phyloP scores from a whole-genome alignment of 2,888 invertebrate genomes.

The Platycheirus albimanus region DNA sequence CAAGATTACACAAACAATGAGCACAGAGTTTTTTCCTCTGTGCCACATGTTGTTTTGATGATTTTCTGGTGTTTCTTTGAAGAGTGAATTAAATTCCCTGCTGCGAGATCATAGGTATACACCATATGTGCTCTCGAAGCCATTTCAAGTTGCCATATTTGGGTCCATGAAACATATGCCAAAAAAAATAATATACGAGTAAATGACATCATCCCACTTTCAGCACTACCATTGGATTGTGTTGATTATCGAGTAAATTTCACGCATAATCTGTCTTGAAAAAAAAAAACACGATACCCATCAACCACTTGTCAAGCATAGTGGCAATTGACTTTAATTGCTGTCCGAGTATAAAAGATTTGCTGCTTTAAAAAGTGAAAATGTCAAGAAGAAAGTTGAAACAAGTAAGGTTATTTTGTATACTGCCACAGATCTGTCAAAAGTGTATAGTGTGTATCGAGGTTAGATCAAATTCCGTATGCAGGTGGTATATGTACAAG shows the following conservation, averaged over 20 bases:
- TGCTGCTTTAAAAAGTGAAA: slow-evolving; percentile 26
- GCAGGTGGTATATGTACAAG: slow-evolving; percentile 53
- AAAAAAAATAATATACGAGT: slow-evolving; percentile 13
- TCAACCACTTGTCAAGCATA: slow-evolving; percentile 7
- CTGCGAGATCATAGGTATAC: slow-evolving; percentile 38
- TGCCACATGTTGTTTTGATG: slow-evolving; percentile 46
- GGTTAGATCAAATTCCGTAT: slow-evolving; percentile 65
- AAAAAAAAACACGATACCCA: slow-evolving; percentile 15
- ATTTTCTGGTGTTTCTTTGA: slow-evolving; percentile 14
- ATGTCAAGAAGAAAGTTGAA: slow-evolving; percentile 48
- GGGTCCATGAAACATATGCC: slow-evolving; percentile 38
- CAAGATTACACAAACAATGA: slow-evolving; percentile 23
- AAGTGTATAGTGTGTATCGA: slow-evolving; percentile 27
- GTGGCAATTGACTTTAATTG: slow-evolving; percentile 55
- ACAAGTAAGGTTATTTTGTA: slow-evolving; percentile 42
- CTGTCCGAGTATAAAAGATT: slow-evolving; percentile 47
- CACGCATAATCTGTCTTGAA: slow-evolving; percentile 52
- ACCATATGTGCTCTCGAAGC: slow-evolving; percentile 8
- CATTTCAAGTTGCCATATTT: slow-evolving; percentile 49
- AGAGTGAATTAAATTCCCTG: slow-evolving; percentile 39
- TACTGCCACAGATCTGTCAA: slow-evolving; percentile 41
- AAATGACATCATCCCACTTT: slow-evolving; percentile 61
- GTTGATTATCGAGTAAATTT: slow-evolving; percentile 60
- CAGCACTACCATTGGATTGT: slow-evolving; percentile 12
- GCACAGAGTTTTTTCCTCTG: slow-evolving; percentile 18